Evolutionary conservation across 1,140 invertebrate genomes (phyloP).

Genomic region (Halesus radiatus): DNA sequence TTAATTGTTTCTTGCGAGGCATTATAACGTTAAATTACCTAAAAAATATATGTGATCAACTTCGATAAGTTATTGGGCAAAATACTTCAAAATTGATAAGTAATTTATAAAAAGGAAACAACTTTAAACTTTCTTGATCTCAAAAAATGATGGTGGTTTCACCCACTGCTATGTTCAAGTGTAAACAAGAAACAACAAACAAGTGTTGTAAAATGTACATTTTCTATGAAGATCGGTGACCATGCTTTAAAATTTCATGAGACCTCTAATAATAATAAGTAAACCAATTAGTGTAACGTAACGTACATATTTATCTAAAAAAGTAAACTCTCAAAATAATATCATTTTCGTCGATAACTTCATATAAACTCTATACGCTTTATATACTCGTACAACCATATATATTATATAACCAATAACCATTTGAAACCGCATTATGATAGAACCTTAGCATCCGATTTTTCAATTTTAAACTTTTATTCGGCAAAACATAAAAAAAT

Average conservation of each 20-base stretch:
- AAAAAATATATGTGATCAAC: background rate
- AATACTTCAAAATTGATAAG: background rate
- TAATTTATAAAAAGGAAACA: background rate
- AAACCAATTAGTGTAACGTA: no score
- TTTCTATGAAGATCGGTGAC: conserved; percentile 17
- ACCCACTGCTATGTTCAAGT: conserved; percentile 36
- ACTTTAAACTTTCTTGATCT: conserved; percentile 9
- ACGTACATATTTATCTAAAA: no score
- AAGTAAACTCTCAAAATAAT: no score
- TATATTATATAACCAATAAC: no score
- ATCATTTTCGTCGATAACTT: no score
- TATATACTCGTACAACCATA: no score
- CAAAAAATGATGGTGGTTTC: conserved; percentile 17
- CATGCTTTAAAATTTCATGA: background rate
- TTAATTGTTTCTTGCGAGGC: background rate
- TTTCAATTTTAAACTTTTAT: no score
- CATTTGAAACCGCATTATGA: no score
- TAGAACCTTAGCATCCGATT: no score
- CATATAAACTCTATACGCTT: no score
- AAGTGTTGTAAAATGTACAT: background rate
- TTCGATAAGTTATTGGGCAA: background rate
- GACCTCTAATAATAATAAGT: no score
- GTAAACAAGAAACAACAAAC: conserved; percentile 11
- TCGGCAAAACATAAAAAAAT: no score
- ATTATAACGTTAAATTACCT: background rate